Evolutionary conservation across 2,797 vertebrate species (phyloP), one percentile per base, ranked within the genome.

Genomic region (Darevskia mixta): DNA sequence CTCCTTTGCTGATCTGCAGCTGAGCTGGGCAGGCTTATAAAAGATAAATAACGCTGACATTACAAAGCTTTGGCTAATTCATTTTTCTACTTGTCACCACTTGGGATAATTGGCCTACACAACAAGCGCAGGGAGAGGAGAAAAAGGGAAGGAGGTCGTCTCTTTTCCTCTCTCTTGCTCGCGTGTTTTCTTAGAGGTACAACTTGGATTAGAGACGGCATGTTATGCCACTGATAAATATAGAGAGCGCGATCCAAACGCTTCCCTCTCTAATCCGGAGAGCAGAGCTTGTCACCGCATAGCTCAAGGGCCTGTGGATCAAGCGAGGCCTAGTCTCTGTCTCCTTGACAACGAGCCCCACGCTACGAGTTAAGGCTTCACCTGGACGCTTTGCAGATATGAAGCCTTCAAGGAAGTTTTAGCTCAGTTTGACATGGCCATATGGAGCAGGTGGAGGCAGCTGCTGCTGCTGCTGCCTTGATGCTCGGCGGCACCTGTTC

Each of bases 341-440:
- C 94, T 95, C 96, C 95, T 95, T 96, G 95, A 94, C 90, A 96
- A 97, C 95, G 86, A 93, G 94, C 92, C 92, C 93, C 95, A 90
- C 87, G 64, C 86, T 82, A 45, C 92, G 91, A 92, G 67, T 64
- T 90, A 93, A 90, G 91, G 94, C 94, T 10, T 95, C 94, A 97
- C 97, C 95, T 94, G 94, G 88, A 95, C 91, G 71, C 87, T 92
- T 95, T 95, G 92, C 85, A 88, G 89, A 93, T 67, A 41, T 1
- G 38, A 83, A 25, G 61, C 80, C 72, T 92, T 75, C 43, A 10
- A 29, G 79, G 1, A 92, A 90, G 88, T 92, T 94, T 87, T 93
- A 23, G 87, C 79, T 91, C 90, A 92, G 82, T 94, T 88, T 1
- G 83, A 78, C 88, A 41, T 29, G 35, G 20, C 76, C 88, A 35